Percentiles rank a stretch among this genome's conserved stretches.
phyloP scores from a whole-genome alignment of 2,113 vertebrate genomes.

The Gallinago jamesoni region DNA sequence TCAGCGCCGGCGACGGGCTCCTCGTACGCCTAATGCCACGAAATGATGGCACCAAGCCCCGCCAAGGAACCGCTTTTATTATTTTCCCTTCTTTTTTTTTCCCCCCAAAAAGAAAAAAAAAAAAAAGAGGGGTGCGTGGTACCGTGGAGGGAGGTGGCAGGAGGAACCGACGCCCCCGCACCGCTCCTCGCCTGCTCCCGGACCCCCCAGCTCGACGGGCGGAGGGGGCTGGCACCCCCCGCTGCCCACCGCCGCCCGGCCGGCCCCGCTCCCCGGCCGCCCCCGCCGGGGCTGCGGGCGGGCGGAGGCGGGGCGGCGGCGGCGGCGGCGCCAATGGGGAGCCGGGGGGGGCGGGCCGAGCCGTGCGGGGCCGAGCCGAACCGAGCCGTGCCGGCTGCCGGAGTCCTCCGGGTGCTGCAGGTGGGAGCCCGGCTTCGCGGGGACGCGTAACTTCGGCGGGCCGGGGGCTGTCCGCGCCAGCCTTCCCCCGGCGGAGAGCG shows the following conservation, averaged over 20 bases:
- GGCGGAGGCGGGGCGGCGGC: not conserved
- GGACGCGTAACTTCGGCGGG: not conserved
- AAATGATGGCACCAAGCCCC: not conserved
- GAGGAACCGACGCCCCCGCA: not conserved
- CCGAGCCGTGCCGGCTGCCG: not conserved
- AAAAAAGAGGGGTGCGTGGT: too few relatives aligned
- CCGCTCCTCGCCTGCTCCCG: not conserved
- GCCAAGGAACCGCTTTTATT: not conserved
- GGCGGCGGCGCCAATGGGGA: constrained; percentile 1
- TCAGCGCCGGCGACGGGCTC: not conserved
- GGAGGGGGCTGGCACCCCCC: not conserved
- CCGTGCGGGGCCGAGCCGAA: not conserved
- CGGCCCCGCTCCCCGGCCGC: not conserved
- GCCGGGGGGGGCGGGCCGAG: not conserved
- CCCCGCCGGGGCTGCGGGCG: not conserved
- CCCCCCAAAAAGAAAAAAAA: too few relatives aligned
- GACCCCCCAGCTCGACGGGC: not conserved
- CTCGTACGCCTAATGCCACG: not conserved
- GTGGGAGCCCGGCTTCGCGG: constrained; percentile 57
- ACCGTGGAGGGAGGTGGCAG: not conserved
- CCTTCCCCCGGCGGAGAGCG: not conserved
- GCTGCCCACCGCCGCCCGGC: not conserved
- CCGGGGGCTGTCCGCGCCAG: not conserved
- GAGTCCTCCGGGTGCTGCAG: constrained; percentile 64
- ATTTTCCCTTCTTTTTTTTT: not conserved